Evolutionary conservation across 2,888 invertebrate species (phyloP).

Genomic region (Melitaea athalia): DNA sequence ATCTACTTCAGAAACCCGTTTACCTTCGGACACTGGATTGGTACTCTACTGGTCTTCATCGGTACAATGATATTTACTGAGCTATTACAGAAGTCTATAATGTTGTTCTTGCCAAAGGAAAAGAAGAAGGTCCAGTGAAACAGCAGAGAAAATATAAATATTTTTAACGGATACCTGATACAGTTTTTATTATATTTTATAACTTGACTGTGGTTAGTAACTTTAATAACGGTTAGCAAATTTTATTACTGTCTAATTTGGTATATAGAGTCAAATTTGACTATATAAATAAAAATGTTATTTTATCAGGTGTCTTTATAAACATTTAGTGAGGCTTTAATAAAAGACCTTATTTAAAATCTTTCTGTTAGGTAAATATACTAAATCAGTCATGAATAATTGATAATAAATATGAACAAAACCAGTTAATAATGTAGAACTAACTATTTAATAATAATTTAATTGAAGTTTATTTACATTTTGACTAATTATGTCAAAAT

Average conservation of each 20-base stretch:
- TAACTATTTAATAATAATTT: not conserved
- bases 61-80: conserved; percentile 97
- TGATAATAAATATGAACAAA: not conserved
- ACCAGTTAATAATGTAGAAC: not conserved
- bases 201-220: not conserved
- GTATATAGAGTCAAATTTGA: not conserved
- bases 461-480: not conserved
- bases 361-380: not conserved
- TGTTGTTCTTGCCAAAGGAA: conserved; percentile 58
- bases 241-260: not conserved
- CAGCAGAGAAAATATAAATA: not conserved
- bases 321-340: not conserved
- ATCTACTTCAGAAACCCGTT: conserved; percentile 97
- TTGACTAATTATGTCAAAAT: not conserved
- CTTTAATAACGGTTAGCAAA: too few species aligned
- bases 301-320: not conserved
- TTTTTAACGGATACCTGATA: conserved; percentile 7
- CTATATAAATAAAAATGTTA: not conserved
- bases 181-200: not conserved
- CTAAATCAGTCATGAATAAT: not conserved
- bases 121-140: conserved; percentile 62
- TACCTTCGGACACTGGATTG: conserved; percentile 94
- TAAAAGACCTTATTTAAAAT: not conserved
- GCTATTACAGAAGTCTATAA: conserved; percentile 80
- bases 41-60: conserved; percentile 93